These are phyloP conservation scores for Arge pagana DNA, from an alignment of 2,888 invertebrate genomes.

Conservation along the genomic window DNA sequence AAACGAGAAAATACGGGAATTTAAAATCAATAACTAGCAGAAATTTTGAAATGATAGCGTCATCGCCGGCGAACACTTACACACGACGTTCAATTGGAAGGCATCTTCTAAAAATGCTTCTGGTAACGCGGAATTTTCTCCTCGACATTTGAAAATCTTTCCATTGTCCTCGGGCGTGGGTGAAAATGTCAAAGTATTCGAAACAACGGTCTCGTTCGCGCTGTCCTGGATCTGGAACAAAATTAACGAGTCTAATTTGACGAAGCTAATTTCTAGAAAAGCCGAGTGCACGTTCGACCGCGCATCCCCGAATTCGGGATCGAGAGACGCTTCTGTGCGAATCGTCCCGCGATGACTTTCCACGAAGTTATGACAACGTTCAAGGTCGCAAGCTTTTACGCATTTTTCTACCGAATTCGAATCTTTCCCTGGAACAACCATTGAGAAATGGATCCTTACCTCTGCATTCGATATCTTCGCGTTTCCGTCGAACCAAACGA, in stretches of 20 bases:
- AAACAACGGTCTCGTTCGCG: slow-evolving; percentile 73
- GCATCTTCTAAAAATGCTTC: slow-evolving; percentile 80
- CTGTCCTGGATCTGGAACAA: slow-evolving; percentile 65
- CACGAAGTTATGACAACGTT: no score
- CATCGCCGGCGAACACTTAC: slow-evolving; percentile 69
- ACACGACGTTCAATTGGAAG: slow-evolving; percentile 83
- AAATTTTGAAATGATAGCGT: not conserved
- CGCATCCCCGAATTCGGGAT: not conserved
- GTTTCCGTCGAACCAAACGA: slow-evolving; percentile 85
- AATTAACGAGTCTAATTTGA: no score
- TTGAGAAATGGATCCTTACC: no score
- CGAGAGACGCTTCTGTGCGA: not conserved
- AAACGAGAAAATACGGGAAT: no score
- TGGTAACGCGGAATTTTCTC: slow-evolving; percentile 80
- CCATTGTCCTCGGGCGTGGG: slow-evolving; percentile 86
- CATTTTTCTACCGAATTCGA: no score
- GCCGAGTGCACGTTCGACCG: not conserved
- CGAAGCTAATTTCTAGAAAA: not conserved
- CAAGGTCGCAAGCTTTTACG: no score
- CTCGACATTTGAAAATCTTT: slow-evolving; percentile 81
- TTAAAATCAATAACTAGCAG: slow-evolving; percentile 3
- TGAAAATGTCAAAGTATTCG: slow-evolving; percentile 78
- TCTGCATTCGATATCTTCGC: slow-evolving; percentile 75
- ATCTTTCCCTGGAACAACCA: no score
- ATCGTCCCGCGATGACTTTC: no score